Conservation (phyloP, 2,888 invertebrate species). For the Drosophila ustulata region DNA sequence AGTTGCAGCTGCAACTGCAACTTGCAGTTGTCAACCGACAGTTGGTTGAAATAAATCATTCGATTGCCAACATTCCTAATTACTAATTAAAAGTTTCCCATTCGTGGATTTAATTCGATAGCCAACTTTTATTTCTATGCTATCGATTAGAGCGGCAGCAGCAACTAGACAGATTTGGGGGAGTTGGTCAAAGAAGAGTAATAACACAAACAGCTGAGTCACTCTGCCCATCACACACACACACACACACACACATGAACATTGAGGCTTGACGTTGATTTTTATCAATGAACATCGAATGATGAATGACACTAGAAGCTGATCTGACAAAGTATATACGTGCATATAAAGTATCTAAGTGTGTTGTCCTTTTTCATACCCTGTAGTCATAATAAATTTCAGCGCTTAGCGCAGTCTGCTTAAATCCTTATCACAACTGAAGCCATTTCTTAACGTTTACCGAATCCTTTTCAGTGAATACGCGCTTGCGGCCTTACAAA, state of each 20-base stretch:
- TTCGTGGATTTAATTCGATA: constrained; percentile 43
- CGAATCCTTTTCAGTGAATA: constrained; percentile 4
- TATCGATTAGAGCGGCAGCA: constrained; percentile 32
- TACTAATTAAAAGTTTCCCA: constrained; percentile 72
- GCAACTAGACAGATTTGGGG: not conserved
- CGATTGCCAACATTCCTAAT: constrained; percentile 47
- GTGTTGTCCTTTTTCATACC: constrained; percentile 3
- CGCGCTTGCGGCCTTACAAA: not conserved
- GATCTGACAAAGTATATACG: constrained; percentile 6
- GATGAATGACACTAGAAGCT: constrained; percentile 47
- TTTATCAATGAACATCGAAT: constrained; percentile 51
- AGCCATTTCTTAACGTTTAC: constrained; percentile 14
- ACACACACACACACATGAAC: not conserved
- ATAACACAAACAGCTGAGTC: constrained; percentile 30
- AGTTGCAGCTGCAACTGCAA: constrained; percentile 35
- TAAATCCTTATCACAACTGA: constrained; percentile 8
- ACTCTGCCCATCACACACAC: constrained; percentile 9
- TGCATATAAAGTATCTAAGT: not conserved
- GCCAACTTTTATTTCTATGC: constrained; percentile 29
- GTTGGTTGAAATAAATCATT: constrained; percentile 43
- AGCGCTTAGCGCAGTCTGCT: constrained; percentile 15
- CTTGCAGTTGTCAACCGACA: constrained; percentile 42
- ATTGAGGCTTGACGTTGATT: constrained; percentile 37
- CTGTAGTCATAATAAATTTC: constrained; percentile 8
- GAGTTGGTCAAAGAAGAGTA: constrained; percentile 19